Conservation (phyloP, 2,888 invertebrate species). For the Amiota minor region DNA sequence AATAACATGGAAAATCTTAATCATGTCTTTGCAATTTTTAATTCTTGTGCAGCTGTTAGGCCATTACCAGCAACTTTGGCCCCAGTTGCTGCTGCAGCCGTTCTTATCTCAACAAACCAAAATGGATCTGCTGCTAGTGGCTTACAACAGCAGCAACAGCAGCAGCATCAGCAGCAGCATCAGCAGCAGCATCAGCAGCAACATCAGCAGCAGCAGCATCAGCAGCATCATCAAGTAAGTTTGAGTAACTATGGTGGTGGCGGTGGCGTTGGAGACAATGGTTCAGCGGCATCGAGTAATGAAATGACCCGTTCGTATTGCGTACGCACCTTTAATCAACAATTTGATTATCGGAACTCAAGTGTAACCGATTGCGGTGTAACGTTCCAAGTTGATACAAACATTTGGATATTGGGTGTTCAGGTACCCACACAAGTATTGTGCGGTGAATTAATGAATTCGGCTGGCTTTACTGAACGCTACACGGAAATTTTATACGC, state of each 20-base stretch:
- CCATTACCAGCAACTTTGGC: constrained; percentile 33
- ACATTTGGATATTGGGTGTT: constrained; percentile 79
- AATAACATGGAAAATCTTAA: constrained; percentile 10
- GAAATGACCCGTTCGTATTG: constrained; percentile 80
- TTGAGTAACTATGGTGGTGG: constrained; percentile 28
- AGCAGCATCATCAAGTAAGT: background rate
- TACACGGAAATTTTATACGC: constrained; percentile 88
- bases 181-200: background rate
- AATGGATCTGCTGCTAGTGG: constrained; percentile 60
- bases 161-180: background rate
- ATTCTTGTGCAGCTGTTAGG: constrained; percentile 45
- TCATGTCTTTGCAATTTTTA: constrained; percentile 15
- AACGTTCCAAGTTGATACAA: constrained; percentile 86
- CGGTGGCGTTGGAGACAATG: constrained; percentile 33
- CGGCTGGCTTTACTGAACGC: constrained; percentile 70
- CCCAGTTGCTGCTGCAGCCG: constrained; percentile 68
- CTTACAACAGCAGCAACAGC: constrained; percentile 24
- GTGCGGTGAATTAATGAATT: constrained; percentile 71
- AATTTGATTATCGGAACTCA: constrained; percentile 83
- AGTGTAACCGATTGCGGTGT: constrained; percentile 85
- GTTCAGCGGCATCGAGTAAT: constrained; percentile 53
- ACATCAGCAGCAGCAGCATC: background rate
- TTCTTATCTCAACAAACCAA: constrained; percentile 70
- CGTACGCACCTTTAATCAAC: constrained; percentile 79
- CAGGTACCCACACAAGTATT: constrained; percentile 84